Conservation (phyloP, 2,888 invertebrate genomes). For the Leucophenga montana region DNA sequence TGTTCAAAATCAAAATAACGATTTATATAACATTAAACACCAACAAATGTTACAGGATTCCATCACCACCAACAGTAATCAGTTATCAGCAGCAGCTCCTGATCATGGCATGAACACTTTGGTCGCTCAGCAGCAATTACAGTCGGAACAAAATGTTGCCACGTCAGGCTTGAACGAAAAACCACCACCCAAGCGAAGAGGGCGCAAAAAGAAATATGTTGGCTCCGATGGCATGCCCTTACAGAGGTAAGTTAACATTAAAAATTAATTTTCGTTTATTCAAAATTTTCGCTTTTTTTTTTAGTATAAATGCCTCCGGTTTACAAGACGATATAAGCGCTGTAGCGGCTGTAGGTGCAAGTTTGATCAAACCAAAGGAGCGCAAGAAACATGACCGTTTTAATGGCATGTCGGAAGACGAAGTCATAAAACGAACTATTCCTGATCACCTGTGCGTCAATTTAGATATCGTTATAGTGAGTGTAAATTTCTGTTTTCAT, state of each 20-base stretch:
- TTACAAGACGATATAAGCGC: not conserved
- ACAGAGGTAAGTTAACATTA: not conserved
- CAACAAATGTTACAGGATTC: slow-evolving; percentile 28
- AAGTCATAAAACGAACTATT: slow-evolving; percentile 92
- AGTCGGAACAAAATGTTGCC: not conserved
- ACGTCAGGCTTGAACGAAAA: slow-evolving; percentile 34
- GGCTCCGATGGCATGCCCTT: not conserved
- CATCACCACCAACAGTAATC: slow-evolving; percentile 16
- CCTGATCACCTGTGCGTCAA: slow-evolving; percentile 95
- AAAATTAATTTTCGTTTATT: not conserved
- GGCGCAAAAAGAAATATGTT: slow-evolving; percentile 84
- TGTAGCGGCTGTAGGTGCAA: slow-evolving; percentile 23
- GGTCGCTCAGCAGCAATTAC: slow-evolving; percentile 22
- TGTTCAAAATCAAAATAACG: slow-evolving; percentile 29
- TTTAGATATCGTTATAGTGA: slow-evolving; percentile 98
- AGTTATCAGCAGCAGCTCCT: slow-evolving; percentile 29
- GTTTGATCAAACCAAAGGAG: slow-evolving; percentile 77
- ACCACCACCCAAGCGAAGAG: slow-evolving; percentile 82
- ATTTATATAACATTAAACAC: slow-evolving; percentile 40
- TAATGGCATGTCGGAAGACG: slow-evolving; percentile 97
- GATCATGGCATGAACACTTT: slow-evolving; percentile 3
- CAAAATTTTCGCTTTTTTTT: not conserved
- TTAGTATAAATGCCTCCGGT: not conserved
- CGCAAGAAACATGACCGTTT: slow-evolving; percentile 95
- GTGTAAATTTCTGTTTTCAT: slow-evolving; percentile 76